These are phyloP conservation scores for Heterotilapia buettikoferi DNA, from an alignment of 2,113 vertebrate genomes.

Conservation along the genomic window DNA sequence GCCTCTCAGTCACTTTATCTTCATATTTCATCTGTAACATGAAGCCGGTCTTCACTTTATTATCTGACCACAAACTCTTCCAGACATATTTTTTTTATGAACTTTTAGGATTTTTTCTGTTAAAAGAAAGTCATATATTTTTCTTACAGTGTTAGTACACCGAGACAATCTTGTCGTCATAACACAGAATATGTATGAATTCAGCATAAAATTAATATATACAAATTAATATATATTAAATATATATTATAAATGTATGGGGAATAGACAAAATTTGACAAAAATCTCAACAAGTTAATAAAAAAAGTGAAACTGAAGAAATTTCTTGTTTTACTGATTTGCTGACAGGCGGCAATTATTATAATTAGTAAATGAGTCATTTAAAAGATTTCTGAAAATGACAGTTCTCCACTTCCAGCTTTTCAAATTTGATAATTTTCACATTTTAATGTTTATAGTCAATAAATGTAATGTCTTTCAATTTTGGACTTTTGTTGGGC, in stretches of 20 bases:
- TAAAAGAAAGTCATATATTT: neutral
- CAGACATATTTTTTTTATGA: neutral
- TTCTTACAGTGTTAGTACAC: neutral
- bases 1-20: neutral
- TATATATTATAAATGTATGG: neutral
- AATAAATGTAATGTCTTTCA: neutral
- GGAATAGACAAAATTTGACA: neutral
- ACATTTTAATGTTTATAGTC: neutral
- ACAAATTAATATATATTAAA: neutral
- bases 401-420: neutral
- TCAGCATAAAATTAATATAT: neutral
- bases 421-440: neutral
- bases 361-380: neutral
- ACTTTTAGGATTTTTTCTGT: neutral
- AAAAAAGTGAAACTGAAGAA: neutral
- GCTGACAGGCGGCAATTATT: neutral
- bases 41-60: neutral
- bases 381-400: neutral
- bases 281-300: neutral
- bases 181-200: neutral
- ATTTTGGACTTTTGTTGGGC: neutral
- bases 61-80: neutral
- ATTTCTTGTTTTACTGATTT: neutral
- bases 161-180: neutral
- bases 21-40: neutral